Evolutionary conservation across 2,797 vertebrate species (phyloP), one percentile per base, ranked within the genome.

Genomic region (Channa striata): DNA sequence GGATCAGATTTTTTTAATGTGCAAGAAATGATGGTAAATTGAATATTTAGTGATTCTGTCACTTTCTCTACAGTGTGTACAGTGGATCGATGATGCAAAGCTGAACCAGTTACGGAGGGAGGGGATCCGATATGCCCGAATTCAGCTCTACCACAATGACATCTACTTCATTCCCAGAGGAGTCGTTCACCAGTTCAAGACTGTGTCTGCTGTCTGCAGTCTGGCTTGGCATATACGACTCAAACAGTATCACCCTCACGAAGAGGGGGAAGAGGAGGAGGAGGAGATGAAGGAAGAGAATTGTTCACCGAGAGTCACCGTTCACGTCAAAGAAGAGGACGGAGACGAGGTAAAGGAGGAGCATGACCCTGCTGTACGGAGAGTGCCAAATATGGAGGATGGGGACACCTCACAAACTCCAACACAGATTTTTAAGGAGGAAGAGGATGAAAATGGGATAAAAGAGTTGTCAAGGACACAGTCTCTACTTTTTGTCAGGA

Each of bases 91-190:
- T 56, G 98, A 99, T 43, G 98, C 98, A 80, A 99, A 99, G 89
- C 96, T 99, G 52, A 99, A 99, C 92, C 98, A 99, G 71, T 92
- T 99, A 74, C 93, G 98, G 90, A 95, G 98, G 71, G 98, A 99
- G 92, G 98, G 98, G 65, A 98, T 99, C 89, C 95, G 98, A 57
- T 99, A 99, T 48, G 97, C 98, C 71, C 95, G 97, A 30, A 97
- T 99, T 85, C 98, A 99, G 80, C 93, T 99, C 37, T 98, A 97
- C 16, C 97, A 99, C 88, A 96, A 99, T 59, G 98, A 99, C 94
- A 98, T 99, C 93, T 99, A 99, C 91, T 99, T 98, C 91, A 99
- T 99, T 84, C 98, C 98, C 37, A 95, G 98, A 90, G 97, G 96
- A 86, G 97, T 99, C 49, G 96, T 99, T 70, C 98, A 99, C 91